Conservation (phyloP, 2,113 vertebrate genomes). For the Bufo bufo region DNA sequence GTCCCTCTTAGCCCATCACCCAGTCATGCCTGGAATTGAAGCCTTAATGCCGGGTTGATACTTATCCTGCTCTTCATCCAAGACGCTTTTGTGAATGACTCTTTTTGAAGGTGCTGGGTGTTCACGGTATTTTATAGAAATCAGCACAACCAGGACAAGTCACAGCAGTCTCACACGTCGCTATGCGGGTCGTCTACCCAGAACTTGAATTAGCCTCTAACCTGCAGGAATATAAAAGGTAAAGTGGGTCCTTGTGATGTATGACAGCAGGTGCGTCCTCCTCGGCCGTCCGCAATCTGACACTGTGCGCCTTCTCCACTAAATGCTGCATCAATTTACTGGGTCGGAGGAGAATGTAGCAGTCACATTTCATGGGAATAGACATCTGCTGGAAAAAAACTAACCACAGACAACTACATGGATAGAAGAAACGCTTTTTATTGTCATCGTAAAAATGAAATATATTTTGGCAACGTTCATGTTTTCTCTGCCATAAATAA, state of each 20-base stretch:
- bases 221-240: conserved; percentile 3
- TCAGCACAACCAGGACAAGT: not conserved
- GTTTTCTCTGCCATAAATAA: conserved; percentile 42
- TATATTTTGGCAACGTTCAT: conserved; percentile 11
- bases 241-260: conserved; percentile 20
- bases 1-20: no score
- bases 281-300: conserved; percentile 2
- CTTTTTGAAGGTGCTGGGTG: no score
- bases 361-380: conserved; percentile 38
- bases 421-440: conserved; percentile 33
- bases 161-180: not conserved
- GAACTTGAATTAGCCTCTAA: not conserved
- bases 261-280: conserved; percentile 43
- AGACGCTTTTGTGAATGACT: not conserved
- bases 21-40: no score
- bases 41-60: not conserved
- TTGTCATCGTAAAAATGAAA: conserved; percentile 41
- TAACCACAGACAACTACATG: conserved; percentile 20
- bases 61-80: not conserved
- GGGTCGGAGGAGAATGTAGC: conserved; percentile 31
- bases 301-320: not conserved
- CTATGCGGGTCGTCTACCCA: not conserved
- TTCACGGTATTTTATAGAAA: not conserved
- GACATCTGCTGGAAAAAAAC: conserved; percentile 47
- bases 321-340: conserved; percentile 47